These are phyloP conservation scores for Penaeus japonicus DNA, from an alignment of 1,140 invertebrate species.

Conservation along the genomic window DNA sequence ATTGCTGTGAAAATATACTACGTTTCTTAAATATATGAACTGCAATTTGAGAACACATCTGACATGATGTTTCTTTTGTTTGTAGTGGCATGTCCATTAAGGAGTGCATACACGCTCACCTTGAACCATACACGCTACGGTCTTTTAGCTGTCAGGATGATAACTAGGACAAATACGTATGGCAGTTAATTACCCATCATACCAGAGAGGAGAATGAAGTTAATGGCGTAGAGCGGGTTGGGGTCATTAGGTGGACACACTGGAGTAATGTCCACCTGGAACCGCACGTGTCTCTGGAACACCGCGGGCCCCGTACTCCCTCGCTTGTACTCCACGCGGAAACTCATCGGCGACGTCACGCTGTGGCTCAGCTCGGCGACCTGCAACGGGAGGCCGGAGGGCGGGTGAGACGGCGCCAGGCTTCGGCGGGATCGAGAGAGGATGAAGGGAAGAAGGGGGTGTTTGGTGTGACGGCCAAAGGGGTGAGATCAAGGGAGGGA, in stretches of 20 bases:
- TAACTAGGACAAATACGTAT: constrained; percentile 41
- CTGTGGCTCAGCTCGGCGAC: constrained; percentile 98
- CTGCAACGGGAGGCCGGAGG: constrained; percentile 67
- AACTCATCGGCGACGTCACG: constrained; percentile 97
- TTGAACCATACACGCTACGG: constrained; percentile 7
- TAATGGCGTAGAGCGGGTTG: constrained; percentile 90
- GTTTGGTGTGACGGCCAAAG: too few species aligned
- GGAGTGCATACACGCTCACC: constrained; percentile 10
- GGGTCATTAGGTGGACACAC: constrained; percentile 70
- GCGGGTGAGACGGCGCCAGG: background rate
- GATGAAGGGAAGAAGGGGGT: too few species aligned
- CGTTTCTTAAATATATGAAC: constrained; percentile 11
- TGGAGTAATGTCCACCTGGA: constrained; percentile 72
- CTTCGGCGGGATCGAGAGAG: too few species aligned
- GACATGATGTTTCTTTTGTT: background rate
- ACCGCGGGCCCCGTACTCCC: constrained; percentile 90
- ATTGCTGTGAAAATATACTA: background rate
- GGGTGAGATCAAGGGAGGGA: too few species aligned
- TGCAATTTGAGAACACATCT: constrained; percentile 19
- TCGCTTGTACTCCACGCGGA: constrained; percentile 96
- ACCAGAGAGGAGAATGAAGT: constrained; percentile 96
- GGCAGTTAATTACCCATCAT: constrained; percentile 58
- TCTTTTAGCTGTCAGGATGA: constrained; percentile 56
- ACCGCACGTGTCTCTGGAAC: constrained; percentile 95
- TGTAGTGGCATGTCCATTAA: background rate